Conservation (phyloP, 2,797 vertebrate species). For the Ispidina lecontei region DNA sequence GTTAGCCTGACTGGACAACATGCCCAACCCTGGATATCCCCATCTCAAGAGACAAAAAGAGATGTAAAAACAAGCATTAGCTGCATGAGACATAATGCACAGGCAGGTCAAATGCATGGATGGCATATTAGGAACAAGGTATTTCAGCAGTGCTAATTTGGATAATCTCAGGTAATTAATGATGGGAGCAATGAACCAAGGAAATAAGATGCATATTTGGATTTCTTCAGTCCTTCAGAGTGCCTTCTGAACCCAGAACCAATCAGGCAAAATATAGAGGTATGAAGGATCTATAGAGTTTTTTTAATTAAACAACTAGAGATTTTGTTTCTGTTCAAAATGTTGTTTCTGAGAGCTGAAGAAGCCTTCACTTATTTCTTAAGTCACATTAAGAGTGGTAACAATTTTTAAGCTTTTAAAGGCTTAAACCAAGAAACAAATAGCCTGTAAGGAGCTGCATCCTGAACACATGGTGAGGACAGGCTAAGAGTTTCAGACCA, state of each 20-base stretch:
- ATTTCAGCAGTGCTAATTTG: neutral
- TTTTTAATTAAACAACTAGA: neutral
- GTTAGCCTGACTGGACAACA: neutral
- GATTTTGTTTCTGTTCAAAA: neutral
- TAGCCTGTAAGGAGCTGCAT: neutral
- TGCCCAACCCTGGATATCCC: neutral
- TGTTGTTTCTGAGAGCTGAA: neutral
- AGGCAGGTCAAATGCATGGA: neutral
- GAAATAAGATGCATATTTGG: neutral
- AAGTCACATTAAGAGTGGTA: neutral
- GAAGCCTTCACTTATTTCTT: neutral
- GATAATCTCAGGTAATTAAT: neutral
- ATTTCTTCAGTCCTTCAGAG: neutral
- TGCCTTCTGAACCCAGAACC: neutral
- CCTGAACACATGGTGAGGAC: neutral
- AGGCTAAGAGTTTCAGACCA: neutral
- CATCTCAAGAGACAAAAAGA: neutral
- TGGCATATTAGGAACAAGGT: neutral
- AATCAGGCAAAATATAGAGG: neutral
- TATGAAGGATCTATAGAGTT: neutral
- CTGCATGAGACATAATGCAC: neutral
- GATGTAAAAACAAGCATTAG: neutral
- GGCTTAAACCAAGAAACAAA: constrained; percentile 5
- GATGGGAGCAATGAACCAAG: neutral
- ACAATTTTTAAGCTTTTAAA: neutral